These are phyloP conservation scores for Hycleus cichorii DNA, from an alignment of 1,140 invertebrate genomes.

Conservation along the genomic window DNA sequence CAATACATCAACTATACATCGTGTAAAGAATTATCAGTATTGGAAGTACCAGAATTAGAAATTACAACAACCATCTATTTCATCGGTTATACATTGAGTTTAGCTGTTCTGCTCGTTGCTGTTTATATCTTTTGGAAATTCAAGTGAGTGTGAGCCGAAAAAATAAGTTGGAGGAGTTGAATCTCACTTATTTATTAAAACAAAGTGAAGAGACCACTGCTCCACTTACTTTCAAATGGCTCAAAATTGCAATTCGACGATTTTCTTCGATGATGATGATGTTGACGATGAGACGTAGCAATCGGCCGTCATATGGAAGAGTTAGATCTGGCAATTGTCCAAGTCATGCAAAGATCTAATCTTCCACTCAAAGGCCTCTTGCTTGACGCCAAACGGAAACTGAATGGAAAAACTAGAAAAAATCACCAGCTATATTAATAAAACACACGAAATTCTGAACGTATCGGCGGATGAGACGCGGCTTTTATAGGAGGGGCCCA, in stretches of 20 bases:
- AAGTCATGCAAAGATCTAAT: conserved; percentile 32
- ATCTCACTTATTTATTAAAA: conserved; percentile 35
- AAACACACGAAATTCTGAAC: too few species aligned
- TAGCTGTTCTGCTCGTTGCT: conserved; percentile 42
- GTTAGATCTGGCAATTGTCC: conserved; percentile 35
- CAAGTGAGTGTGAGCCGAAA: conserved; percentile 41
- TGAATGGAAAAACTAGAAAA: too few species aligned
- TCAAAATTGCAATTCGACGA: conserved; percentile 1
- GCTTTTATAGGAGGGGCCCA: not conserved
- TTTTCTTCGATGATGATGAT: not conserved
- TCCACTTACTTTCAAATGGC: conserved; percentile 37
- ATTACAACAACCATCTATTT: conserved; percentile 43
- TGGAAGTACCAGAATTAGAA: conserved; percentile 39
- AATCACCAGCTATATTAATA: too few species aligned
- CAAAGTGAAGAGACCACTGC: conserved; percentile 41
- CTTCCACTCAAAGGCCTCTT: conserved; percentile 33
- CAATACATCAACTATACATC: conserved; percentile 42
- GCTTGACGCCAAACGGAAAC: not conserved
- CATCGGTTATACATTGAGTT: conserved; percentile 41
- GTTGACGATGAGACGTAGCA: not conserved
- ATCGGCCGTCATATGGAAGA: conserved; percentile 35
- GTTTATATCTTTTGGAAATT: conserved; percentile 44
- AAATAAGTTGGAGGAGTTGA: conserved; percentile 41
- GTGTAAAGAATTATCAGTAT: conserved; percentile 38
- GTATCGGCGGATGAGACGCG: too few species aligned